Conservation (phyloP, 2,888 invertebrate genomes). For the Chrysomela aeneicollis region DNA sequence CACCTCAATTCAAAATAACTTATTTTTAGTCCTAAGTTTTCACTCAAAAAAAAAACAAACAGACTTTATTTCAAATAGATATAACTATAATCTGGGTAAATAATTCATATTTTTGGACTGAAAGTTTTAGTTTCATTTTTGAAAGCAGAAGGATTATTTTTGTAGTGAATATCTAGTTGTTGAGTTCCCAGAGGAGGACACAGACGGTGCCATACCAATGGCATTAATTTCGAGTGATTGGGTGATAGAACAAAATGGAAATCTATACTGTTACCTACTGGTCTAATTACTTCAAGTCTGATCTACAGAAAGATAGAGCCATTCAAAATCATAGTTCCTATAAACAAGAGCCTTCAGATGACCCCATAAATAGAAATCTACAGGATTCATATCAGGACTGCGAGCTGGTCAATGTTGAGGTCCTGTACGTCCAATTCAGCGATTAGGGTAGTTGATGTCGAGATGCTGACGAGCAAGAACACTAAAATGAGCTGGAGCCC, state of each 20-base stretch:
- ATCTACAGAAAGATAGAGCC: constrained; percentile 10
- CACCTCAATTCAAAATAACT: background rate
- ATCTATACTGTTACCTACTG: constrained; percentile 4
- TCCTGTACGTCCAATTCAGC: constrained; percentile 39
- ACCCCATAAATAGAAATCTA: constrained; percentile 20
- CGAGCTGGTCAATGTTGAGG: constrained; percentile 35
- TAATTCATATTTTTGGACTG: too few relatives aligned
- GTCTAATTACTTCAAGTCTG: constrained; percentile 5
- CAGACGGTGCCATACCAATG: constrained; percentile 5
- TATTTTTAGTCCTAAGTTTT: too few relatives aligned
- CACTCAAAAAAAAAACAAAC: too few relatives aligned
- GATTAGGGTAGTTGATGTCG: constrained; percentile 23
- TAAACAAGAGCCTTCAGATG: constrained; percentile 21
- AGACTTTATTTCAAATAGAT: too few relatives aligned
- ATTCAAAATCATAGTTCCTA: constrained; percentile 2
- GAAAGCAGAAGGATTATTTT: too few relatives aligned
- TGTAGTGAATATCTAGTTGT: constrained; percentile 2
- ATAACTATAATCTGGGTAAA: too few relatives aligned
- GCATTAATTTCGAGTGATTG: constrained; percentile 3
- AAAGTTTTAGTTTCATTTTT: too few relatives aligned
- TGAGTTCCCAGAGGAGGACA: constrained; percentile 9
- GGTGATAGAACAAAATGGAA: constrained; percentile 3
- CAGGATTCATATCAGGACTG: constrained; percentile 29
- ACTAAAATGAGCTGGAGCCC: constrained; percentile 37
- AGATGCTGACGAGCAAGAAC: constrained; percentile 31